These are phyloP conservation scores for Sciurus carolinensis DNA, from an alignment of 2,797 vertebrate species.

Conservation along the genomic window DNA sequence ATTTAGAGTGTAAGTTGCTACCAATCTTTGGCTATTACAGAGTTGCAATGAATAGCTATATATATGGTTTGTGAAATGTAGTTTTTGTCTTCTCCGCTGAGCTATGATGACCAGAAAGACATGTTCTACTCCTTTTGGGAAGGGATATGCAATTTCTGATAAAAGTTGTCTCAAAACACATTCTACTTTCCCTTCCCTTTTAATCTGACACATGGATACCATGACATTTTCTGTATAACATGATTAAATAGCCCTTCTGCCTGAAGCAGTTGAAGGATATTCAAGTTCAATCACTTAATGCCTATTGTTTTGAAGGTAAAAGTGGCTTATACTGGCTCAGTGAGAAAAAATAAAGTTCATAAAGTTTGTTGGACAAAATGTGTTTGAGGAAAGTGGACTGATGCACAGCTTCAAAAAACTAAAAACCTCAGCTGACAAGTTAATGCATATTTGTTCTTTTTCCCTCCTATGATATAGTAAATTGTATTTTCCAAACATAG, in stretches of 20 bases:
- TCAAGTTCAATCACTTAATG: conserved; percentile 7
- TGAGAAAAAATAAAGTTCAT: conserved; percentile 20
- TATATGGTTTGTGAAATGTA: not conserved
- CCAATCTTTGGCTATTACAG: not conserved
- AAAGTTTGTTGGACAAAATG: conserved; percentile 22
- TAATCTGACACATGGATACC: not conserved
- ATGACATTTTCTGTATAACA: not conserved
- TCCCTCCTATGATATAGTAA: not conserved
- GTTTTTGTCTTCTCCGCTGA: conserved; percentile 26
- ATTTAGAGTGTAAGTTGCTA: not conserved
- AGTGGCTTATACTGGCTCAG: not conserved
- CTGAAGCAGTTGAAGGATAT: not conserved
- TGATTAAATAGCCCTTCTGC: not conserved
- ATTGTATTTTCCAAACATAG: conserved; percentile 39
- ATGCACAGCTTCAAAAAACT: not conserved
- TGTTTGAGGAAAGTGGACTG: not conserved
- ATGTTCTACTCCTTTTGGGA: not conserved
- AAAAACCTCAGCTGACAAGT: not conserved
- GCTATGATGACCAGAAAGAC: not conserved
- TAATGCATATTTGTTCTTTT: not conserved
- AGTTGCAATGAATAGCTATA: not conserved
- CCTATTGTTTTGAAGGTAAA: conserved; percentile 30
- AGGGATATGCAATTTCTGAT: not conserved
- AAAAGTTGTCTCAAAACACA: not conserved
- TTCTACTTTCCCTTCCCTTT: not conserved